A percentile compares a stretch with the other conserved stretches of the same genome.
phyloP scores from a whole-genome alignment of 2,113 vertebrate genomes.

The human region DNA sequence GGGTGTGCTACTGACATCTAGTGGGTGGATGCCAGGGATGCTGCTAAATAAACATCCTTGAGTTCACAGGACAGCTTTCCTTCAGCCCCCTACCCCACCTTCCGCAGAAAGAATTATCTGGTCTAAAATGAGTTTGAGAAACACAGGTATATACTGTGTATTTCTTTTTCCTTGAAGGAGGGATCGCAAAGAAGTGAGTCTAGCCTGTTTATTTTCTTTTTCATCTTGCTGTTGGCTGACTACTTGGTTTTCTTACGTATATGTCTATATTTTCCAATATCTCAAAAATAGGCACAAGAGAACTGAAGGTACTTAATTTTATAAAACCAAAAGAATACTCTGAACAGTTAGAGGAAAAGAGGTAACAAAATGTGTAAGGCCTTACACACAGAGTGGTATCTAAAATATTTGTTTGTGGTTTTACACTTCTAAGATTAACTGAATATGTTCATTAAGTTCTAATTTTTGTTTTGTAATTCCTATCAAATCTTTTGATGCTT shows the following conservation, averaged over 20 bases:
- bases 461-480: not conserved
- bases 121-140: not conserved
- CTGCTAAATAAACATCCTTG: not conserved
- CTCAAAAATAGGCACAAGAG: not conserved
- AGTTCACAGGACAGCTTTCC: not conserved
- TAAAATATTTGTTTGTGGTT: not conserved
- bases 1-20: not conserved
- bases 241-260: not conserved
- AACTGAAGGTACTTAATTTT: constrained; percentile 12
- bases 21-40: not conserved
- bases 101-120: not conserved
- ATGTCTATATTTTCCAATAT: not conserved
- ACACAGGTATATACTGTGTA: not conserved
- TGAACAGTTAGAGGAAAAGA: not conserved
- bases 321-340: not conserved
- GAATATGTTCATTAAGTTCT: not conserved
- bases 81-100: not conserved
- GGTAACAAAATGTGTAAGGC: not conserved
- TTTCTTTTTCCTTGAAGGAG: not conserved
- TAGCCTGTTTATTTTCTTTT: not conserved
- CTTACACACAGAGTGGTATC: not conserved
- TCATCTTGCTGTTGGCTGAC: not conserved
- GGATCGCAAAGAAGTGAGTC: not conserved
- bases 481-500: not conserved
- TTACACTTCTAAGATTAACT: not conserved